Evolutionary conservation across 2,113 vertebrate genomes (phyloP), one percentile per base, ranked within the genome.

Genomic region (Beaufortia kweichowensis): DNA sequence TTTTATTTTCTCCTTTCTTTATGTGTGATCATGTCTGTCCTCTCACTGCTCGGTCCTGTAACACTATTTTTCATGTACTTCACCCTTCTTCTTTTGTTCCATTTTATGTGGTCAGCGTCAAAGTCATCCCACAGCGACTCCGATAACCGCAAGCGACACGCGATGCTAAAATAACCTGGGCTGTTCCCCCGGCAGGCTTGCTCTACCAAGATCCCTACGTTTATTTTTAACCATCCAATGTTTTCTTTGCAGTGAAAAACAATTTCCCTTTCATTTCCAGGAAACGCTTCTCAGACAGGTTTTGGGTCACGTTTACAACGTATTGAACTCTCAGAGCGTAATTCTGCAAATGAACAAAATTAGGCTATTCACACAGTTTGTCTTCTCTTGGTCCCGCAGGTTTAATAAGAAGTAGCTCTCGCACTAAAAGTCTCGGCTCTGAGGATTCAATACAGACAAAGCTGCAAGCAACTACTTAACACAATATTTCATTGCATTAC

Each of bases 21-120:
- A 70, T 85, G 56, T 83, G 67, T 86, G 59, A 77, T 62, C 72
- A 56, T 80, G 56, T 79, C 56, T 80, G 62, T 77, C 53, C 76
- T 67, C 63, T 43, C 71, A 78, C 70, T 1, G 59, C 71, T 81
- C 11, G 55, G 67, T 76, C 72, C 48, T 56, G 63, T 68, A 48
- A 56, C 28, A 6, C 46, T 69, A 57, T 48, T 63, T 82, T 75
- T 57, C 35, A 62, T 63, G 78, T 76, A 28, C 57, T 48, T 69
- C 66, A 71, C 55, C 53, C 6, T 57, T 55, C 60, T 77, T 77
- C 26, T 71, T 43, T 69, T 78, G 53, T 73, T 28, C 68, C 82
- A 76, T 84, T 71, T 57, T 57, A 41, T 72, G 65, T 80, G 21
- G 71, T 79, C 17, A 24, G 33, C 55, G 48, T 79, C 46, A 56